phyloP scores from a whole-genome alignment of 2,113 vertebrate species.

The Colaptes auratus region DNA sequence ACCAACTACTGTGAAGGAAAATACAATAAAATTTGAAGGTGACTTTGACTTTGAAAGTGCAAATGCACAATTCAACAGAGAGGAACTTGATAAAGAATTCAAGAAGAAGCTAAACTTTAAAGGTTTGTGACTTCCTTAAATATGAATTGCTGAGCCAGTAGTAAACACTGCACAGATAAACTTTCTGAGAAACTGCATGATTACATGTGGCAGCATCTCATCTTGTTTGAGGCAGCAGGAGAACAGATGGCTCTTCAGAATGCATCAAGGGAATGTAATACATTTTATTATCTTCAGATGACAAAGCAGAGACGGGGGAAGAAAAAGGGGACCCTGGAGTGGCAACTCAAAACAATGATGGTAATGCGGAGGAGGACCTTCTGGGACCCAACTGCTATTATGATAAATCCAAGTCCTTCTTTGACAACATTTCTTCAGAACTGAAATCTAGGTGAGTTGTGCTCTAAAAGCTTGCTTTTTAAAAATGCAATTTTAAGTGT shows the following conservation, averaged over 20 bases:
- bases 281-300: slow-evolving; percentile 72
- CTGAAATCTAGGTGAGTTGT: slow-evolving; percentile 86
- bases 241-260: slow-evolving; percentile 33
- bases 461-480: background rate
- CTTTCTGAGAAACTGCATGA: slow-evolving; percentile 17
- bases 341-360: slow-evolving; percentile 75
- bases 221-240: slow-evolving; percentile 27
- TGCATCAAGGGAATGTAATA: slow-evolving; percentile 18
- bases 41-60: slow-evolving; percentile 98
- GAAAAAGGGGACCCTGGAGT: slow-evolving; percentile 81
- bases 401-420: slow-evolving; percentile 95
- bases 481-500: background rate
- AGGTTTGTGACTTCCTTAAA: slow-evolving; percentile 78
- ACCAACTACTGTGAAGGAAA: slow-evolving; percentile 80
- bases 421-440: slow-evolving; percentile 95
- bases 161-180: slow-evolving; percentile 7
- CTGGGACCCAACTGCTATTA: slow-evolving; percentile 93
- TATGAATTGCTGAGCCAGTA: slow-evolving; percentile 5
- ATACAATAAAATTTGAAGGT: slow-evolving; percentile 92
- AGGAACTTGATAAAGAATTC: slow-evolving; percentile 88
- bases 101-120: slow-evolving; percentile 83
- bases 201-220: background rate
- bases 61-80: slow-evolving; percentile 94
- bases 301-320: slow-evolving; percentile 74
- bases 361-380: slow-evolving; percentile 74